Conservation (phyloP, 1,140 invertebrate species). For the Nasonia longicornis region DNA sequence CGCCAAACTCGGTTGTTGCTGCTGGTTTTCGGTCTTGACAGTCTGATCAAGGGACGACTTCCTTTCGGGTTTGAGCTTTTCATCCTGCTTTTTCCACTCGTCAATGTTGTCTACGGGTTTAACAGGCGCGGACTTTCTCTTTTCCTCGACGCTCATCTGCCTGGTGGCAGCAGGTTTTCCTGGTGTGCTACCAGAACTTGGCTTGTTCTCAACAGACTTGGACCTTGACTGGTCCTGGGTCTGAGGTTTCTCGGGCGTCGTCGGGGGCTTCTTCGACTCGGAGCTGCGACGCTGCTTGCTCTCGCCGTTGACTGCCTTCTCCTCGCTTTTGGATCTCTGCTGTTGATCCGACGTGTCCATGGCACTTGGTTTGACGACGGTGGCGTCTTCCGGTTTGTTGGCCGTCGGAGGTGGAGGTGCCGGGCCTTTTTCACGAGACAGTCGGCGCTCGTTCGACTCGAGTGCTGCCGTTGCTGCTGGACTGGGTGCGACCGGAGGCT, state of each 20-base stretch:
- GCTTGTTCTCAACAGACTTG: conserved; percentile 53
- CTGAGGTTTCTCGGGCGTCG: conserved; percentile 48
- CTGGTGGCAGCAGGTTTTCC: conserved; percentile 22
- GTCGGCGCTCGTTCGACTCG: conserved; percentile 61
- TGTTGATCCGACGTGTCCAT: conserved; percentile 48
- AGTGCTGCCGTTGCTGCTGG: conserved; percentile 40
- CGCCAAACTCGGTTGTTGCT: not conserved
- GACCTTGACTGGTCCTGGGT: conserved; percentile 49
- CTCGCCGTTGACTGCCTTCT: conserved; percentile 41
- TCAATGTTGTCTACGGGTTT: conserved; percentile 56
- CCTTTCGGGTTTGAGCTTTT: conserved; percentile 53
- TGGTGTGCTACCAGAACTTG: conserved; percentile 26
- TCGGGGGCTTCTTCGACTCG: conserved; percentile 32
- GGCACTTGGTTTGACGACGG: conserved; percentile 50
- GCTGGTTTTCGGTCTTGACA: not conserved
- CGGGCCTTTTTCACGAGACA: conserved; percentile 70
- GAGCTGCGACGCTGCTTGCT: conserved; percentile 37
- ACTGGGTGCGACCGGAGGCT: conserved; percentile 64
- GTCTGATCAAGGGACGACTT: conserved; percentile 3
- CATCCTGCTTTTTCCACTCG: conserved; percentile 57
- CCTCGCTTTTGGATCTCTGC: conserved; percentile 25
- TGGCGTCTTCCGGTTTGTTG: conserved; percentile 55
- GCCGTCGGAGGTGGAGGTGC: conserved; percentile 66
- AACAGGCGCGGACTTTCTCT: conserved; percentile 64
- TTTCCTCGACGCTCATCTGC: conserved; percentile 58